Evolutionary conservation across 2,797 vertebrate species (phyloP).

Genomic region (Allobates femoralis): DNA sequence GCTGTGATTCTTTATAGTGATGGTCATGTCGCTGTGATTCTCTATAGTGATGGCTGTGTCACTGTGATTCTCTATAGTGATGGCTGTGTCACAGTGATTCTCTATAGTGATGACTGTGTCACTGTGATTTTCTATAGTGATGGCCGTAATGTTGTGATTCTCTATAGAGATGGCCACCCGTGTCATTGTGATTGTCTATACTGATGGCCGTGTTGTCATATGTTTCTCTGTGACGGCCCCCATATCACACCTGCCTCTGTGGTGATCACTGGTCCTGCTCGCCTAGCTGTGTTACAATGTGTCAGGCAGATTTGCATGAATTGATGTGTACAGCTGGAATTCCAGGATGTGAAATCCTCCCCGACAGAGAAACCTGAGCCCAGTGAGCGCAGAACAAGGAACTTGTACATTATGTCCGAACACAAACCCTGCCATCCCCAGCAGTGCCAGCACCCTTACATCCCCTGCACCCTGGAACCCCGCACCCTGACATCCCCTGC

Average conservation of each 20-base stretch:
- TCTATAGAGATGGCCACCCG: not conserved
- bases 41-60: too few species aligned
- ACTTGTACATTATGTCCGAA: not conserved
- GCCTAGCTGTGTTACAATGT: not conserved
- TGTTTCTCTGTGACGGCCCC: not conserved
- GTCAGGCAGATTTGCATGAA: slow-evolving; percentile 26
- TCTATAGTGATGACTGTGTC: not conserved
- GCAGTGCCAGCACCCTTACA: too few species aligned
- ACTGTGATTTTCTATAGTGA: not conserved
- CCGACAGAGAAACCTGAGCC: slow-evolving; percentile 30
- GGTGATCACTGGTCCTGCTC: not conserved
- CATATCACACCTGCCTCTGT: too few species aligned
- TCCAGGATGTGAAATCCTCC: slow-evolving; percentile 42
- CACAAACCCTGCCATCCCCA: not conserved
- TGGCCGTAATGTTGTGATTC: too few species aligned
- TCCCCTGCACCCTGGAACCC: too few species aligned
- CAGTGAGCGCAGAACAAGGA: not conserved
- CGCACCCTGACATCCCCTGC: too few species aligned
- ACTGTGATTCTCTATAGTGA: not conserved
- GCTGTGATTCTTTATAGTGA: not conserved
- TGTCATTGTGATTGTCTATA: not conserved
- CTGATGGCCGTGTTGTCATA: not conserved
- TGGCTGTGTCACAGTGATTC: too few species aligned
- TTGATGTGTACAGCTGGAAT: slow-evolving; percentile 25
- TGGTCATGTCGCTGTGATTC: too few species aligned